Evolutionary conservation across 2,797 vertebrate species (phyloP).

Genomic region (Girardinus metallicus): DNA sequence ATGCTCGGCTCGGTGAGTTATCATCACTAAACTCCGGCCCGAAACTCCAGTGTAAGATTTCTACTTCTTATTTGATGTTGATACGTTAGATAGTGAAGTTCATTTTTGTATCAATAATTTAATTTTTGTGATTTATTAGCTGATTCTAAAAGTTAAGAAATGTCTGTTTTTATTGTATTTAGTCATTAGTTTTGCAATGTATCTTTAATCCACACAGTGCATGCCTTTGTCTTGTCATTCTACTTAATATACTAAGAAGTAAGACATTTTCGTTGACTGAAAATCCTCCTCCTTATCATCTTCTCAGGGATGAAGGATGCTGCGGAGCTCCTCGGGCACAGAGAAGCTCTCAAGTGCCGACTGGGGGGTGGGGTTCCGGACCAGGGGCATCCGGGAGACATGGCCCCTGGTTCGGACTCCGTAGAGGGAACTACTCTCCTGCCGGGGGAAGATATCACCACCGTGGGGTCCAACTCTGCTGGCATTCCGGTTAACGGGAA

Average conservation of each 20-base stretch:
- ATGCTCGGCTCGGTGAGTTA: slow-evolving; percentile 98
- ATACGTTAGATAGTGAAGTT: slow-evolving; percentile 58
- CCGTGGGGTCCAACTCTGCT: slow-evolving; percentile 89
- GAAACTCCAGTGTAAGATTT: slow-evolving; percentile 86
- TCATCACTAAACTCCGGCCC: slow-evolving; percentile 85
- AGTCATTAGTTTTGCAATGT: neutral
- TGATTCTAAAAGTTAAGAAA: slow-evolving; percentile 26
- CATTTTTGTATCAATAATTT: slow-evolving; percentile 48
- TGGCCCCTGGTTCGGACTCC: slow-evolving; percentile 89
- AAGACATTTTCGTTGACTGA: slow-evolving; percentile 12
- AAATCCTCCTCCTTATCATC: slow-evolving; percentile 27
- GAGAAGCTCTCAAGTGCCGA: slow-evolving; percentile 95
- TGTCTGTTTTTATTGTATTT: neutral
- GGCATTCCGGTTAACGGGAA: slow-evolving; percentile 91
- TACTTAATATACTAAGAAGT: slow-evolving; percentile 22
- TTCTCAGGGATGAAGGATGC: slow-evolving; percentile 97
- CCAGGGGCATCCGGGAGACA: slow-evolving; percentile 92
- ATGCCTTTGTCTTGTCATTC: neutral
- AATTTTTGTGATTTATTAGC: slow-evolving; percentile 38
- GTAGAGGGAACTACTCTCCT: slow-evolving; percentile 94
- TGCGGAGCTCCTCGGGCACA: slow-evolving; percentile 93
- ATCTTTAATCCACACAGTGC: neutral
- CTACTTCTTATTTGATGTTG: slow-evolving; percentile 74
- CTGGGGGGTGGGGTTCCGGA: slow-evolving; percentile 90
- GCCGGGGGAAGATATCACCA: slow-evolving; percentile 93